These are phyloP conservation scores for Pandemis cinnamomeana DNA, from an alignment of 2,888 invertebrate genomes.

Conservation along the genomic window DNA sequence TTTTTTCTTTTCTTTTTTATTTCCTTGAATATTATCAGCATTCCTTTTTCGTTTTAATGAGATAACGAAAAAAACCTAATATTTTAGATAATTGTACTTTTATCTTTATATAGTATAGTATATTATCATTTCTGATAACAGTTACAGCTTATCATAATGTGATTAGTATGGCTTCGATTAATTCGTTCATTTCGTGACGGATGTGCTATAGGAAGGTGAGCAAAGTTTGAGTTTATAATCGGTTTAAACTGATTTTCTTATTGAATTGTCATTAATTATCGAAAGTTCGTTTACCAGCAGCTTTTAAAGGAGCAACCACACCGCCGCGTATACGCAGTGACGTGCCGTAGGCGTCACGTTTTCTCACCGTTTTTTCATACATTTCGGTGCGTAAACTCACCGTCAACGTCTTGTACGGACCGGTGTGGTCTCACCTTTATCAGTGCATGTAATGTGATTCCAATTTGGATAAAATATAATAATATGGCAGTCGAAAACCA, in stretches of 20 bases:
- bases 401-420: too few species aligned
- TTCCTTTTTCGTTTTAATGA: not conserved
- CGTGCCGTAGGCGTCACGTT: too few species aligned
- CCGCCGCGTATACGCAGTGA: too few species aligned
- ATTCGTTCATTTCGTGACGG: conserved; percentile 23
- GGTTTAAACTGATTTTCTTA: not conserved
- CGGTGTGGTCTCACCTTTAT: too few species aligned
- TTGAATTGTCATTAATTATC: not conserved
- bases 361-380: too few species aligned
- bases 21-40: not conserved
- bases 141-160: conserved; percentile 27
- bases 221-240: not conserved
- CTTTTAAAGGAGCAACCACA: too few species aligned
- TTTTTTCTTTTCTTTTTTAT: not conserved
- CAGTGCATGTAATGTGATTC: too few species aligned
- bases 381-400: too few species aligned
- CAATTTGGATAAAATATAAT: too few species aligned
- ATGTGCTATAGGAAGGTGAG: conserved; percentile 12
- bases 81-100: not conserved
- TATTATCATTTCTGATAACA: conserved; percentile 28
- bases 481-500: too few species aligned
- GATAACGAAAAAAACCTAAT: conserved; percentile 23
- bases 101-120: conserved; percentile 24
- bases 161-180: conserved; percentile 16
- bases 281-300: too few species aligned